Evolutionary conservation across 2,797 vertebrate genomes (phyloP).

Genomic region (Echeneis naucrates): DNA sequence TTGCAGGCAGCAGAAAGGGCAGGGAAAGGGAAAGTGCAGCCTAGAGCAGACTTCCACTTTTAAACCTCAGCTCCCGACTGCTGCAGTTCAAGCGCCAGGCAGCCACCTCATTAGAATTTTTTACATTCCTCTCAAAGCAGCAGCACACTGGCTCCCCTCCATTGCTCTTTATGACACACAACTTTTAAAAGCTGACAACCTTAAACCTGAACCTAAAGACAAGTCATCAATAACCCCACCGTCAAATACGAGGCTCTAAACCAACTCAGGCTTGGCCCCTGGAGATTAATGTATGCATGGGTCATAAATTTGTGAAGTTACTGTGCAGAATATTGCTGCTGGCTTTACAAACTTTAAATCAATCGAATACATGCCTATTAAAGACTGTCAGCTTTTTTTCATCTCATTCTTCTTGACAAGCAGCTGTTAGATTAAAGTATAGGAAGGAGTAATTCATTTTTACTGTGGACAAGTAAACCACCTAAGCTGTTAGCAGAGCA

Average conservation of each 20-base stretch:
- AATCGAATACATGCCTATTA: constrained; percentile 4
- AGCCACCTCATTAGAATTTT: constrained; percentile 74
- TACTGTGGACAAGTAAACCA: constrained; percentile 55
- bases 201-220: constrained; percentile 39
- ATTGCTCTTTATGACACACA: constrained; percentile 44
- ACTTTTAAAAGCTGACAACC: constrained; percentile 43
- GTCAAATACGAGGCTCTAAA: constrained; percentile 38
- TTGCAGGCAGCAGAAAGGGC: constrained; percentile 46
- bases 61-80: constrained; percentile 58
- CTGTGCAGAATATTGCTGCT: constrained; percentile 2
- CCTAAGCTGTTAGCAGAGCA: constrained; percentile 59
- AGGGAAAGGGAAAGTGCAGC: constrained; percentile 73
- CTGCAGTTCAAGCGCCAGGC: constrained; percentile 64
- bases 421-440: constrained; percentile 27
- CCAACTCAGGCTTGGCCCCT: constrained; percentile 22
- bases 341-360: constrained; percentile 32
- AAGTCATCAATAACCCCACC: constrained; percentile 34
- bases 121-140: constrained; percentile 75
- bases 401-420: constrained; percentile 4
- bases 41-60: constrained; percentile 69
- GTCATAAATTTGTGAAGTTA: constrained; percentile 26
- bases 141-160: constrained; percentile 50
- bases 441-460: constrained; percentile 28
- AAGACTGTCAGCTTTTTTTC: constrained; percentile 1
- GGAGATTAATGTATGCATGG: constrained; percentile 31